Conservation (phyloP, 1,140 invertebrate genomes). For the Diachasma alloeum region DNA sequence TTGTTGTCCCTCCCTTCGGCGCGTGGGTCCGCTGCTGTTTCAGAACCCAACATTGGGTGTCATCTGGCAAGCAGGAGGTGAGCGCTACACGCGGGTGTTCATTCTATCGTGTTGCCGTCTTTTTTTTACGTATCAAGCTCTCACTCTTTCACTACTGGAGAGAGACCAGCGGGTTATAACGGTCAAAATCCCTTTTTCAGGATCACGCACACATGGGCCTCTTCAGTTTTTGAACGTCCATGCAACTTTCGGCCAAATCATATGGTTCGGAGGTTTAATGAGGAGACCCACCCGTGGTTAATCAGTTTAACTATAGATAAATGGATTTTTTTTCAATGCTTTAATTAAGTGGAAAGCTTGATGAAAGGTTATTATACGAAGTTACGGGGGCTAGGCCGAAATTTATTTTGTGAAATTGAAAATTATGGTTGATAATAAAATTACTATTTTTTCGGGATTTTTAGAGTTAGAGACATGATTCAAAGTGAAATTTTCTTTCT, state of each 20-base stretch:
- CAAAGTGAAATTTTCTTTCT: too few relatives aligned
- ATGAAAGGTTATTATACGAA: not conserved
- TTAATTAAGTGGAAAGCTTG: not conserved
- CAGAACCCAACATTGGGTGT: conserved; percentile 18
- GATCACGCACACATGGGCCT: not conserved
- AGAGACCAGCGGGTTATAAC: not conserved
- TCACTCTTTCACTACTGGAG: not conserved
- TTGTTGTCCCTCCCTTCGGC: conserved; percentile 21
- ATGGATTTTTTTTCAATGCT: not conserved
- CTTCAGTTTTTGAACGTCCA: not conserved
- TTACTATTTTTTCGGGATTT: too few relatives aligned
- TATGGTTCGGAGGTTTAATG: conserved; percentile 1
- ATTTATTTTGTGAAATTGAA: not conserved
- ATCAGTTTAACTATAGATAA: not conserved
- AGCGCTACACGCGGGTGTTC: not conserved
- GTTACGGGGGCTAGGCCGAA: not conserved
- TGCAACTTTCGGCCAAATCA: not conserved
- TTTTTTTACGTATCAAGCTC: not conserved
- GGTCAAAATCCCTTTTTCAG: conserved; percentile 13
- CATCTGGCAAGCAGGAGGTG: conserved; percentile 37
- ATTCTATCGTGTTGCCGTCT: conserved; percentile 5
- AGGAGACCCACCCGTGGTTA: not conserved
- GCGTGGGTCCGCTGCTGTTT: conserved; percentile 31
- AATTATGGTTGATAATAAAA: not conserved
- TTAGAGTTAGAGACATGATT: too few relatives aligned